Base-by-base conservation (phyloP, 1,140 invertebrate genomes). In the Drosophila ercepeae region DNA sequence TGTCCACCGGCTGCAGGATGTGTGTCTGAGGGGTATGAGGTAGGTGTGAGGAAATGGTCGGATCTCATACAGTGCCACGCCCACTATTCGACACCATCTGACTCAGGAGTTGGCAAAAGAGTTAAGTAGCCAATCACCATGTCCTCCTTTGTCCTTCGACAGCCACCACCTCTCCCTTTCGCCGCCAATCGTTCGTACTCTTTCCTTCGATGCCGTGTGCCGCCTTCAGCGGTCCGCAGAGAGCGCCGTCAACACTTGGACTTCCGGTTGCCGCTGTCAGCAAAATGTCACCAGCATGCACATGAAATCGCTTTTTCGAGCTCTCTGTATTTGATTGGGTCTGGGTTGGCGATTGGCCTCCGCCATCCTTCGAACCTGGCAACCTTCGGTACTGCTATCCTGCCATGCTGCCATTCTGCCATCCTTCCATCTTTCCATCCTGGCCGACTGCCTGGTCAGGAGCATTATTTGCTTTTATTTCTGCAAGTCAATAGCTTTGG, bases 391-490 rank as follows among this genome's bases (percentile, higher is more conserved):
- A n/a, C 25, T 36, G 25, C 63, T 34, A 64, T 57, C 50, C 51
- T n/a, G 14, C 9, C 44, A 13, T 53, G 18, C 57, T 4, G 19
- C 44, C 29, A 36, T 23, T 21, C 14, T 36, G 19, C 19, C 14
- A 23, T 49, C 46, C 14, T 19, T 23, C 29, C 41, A 23, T 25
- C 61, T 55, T 8, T 39, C 16, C 58, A 50, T 34, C 70, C 61
- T 53, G 36, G 45, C 59, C 27, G 39, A 46, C 44, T 45, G 50
- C 49, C 53, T 84, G 79, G 46, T 42, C 64, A 46, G 63, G 60
- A 65, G 51, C 69, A 82, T 82, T 86, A 86, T 88, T 75, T 88
- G 82, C 82, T 89, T 88, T 88, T 82, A 86, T 88, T 82, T 86
- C 60, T 71, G 77, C 82, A 77, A 86, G 77, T 88, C 77, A 88